Percentiles rank a stretch among this genome's conserved stretches.
Conservation (phyloP, 2,888 invertebrate species). For the Mythimna impura region DNA sequence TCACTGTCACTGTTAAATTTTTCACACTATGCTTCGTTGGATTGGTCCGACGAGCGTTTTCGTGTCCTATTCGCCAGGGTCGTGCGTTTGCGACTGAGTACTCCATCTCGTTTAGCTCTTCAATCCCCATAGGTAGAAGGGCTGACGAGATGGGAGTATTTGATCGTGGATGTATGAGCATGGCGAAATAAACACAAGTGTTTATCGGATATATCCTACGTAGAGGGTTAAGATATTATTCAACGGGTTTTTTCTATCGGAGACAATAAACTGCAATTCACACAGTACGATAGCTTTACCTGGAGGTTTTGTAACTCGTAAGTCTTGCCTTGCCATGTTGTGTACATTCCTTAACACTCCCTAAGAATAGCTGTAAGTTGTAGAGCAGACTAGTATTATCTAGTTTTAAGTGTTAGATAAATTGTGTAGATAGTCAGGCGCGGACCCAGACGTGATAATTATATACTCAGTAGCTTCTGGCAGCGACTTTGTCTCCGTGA, state of each 20-base stretch:
- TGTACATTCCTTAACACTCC: conserved; percentile 43
- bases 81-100: too few relatives aligned
- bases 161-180: too few relatives aligned
- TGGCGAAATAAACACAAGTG: too few relatives aligned
- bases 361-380: conserved; percentile 48
- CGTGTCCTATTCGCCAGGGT: too few relatives aligned
- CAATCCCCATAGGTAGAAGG: too few relatives aligned
- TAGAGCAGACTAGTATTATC: conserved; percentile 48
- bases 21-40: neutral
- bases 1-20: conserved; percentile 17
- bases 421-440: conserved; percentile 33
- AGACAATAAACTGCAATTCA: conserved; percentile 52
- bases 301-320: conserved; percentile 25
- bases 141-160: too few relatives aligned
- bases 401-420: conserved; percentile 51
- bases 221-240: neutral
- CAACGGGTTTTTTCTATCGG: conserved; percentile 23
- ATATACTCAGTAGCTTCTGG: neutral
- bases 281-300: conserved; percentile 31
- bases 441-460: conserved; percentile 8
- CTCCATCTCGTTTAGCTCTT: too few relatives aligned
- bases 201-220: too few relatives aligned
- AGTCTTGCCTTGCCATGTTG: conserved; percentile 54
- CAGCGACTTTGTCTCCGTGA: too few relatives aligned
- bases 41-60: too few relatives aligned